phyloP scores from a whole-genome alignment of 2,888 invertebrate species.

The Amiota minor region DNA sequence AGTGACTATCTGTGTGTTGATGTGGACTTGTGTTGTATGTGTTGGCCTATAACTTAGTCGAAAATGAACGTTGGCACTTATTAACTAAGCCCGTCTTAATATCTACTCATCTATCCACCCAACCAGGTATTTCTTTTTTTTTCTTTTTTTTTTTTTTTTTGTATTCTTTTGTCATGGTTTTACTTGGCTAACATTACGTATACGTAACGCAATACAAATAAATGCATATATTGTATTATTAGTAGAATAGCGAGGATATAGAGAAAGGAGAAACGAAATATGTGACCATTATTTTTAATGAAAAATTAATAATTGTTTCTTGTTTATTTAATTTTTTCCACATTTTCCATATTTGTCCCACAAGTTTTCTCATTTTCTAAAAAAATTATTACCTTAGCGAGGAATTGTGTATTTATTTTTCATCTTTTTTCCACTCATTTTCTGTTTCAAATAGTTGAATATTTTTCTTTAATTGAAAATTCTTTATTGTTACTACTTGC shows the following conservation, averaged over 20 bases:
- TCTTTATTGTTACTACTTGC: constrained; percentile 27
- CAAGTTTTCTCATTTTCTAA: too few species aligned
- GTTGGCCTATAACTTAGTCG: constrained; percentile 64
- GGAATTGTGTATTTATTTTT: neutral
- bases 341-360: too few species aligned
- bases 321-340: too few species aligned
- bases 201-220: constrained; percentile 55
- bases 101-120: neutral
- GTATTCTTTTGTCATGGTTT: neutral
- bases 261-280: neutral
- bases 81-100: neutral
- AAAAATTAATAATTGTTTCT: constrained; percentile 62
- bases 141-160: too few species aligned
- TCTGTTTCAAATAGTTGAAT: too few species aligned
- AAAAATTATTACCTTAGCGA: too few species aligned
- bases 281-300: constrained; percentile 35
- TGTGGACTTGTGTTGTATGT: constrained; percentile 47
- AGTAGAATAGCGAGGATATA: neutral
- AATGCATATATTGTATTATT: neutral
- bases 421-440: neutral
- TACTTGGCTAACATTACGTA: constrained; percentile 61
- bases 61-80: neutral
- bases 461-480: neutral
- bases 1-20: too few species aligned
- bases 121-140: too few species aligned